Conservation (phyloP, 2,113 vertebrate species). For the Diadophis punctatus region DNA sequence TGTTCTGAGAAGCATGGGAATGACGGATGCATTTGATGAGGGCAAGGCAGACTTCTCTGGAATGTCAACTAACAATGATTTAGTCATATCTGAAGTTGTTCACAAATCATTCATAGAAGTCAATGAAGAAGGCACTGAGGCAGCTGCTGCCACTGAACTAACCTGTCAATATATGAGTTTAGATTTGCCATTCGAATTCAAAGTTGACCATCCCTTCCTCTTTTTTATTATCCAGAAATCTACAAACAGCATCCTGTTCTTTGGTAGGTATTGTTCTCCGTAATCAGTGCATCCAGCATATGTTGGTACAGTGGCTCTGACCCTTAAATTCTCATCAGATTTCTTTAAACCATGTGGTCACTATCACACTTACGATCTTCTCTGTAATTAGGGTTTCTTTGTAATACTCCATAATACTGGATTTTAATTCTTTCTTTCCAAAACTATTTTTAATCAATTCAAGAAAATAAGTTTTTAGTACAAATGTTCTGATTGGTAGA, state of each 20-base stretch:
- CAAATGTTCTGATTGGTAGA: not conserved
- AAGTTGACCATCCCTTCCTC: slow-evolving; percentile 71
- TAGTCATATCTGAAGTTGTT: slow-evolving; percentile 79
- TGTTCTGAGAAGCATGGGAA: slow-evolving; percentile 73
- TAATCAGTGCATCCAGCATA: slow-evolving; percentile 25
- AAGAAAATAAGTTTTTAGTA: not conserved
- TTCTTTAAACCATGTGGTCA: not conserved
- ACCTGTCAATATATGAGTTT: rapidly evolving
- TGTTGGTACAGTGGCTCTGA: not conserved
- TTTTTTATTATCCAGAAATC: slow-evolving; percentile 71
- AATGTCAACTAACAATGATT: slow-evolving; percentile 73
- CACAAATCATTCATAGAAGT: slow-evolving; percentile 88
- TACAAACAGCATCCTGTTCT: slow-evolving; percentile 69
- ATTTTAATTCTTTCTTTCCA: not conserved
- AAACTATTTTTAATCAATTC: not conserved
- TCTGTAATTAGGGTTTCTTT: not conserved
- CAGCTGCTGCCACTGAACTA: slow-evolving; percentile 73
- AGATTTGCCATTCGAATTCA: slow-evolving; percentile 25
- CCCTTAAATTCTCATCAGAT: not conserved
- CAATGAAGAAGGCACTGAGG: slow-evolving; percentile 87
- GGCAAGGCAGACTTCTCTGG: slow-evolving; percentile 73
- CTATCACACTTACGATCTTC: rapidly evolving
- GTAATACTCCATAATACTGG: not conserved
- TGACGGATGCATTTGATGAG: slow-evolving; percentile 72
- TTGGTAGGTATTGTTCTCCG: slow-evolving; percentile 63